These are phyloP conservation scores for Lucinisca nassula DNA, from an alignment of 2,888 invertebrate species.

Conservation along the genomic window DNA sequence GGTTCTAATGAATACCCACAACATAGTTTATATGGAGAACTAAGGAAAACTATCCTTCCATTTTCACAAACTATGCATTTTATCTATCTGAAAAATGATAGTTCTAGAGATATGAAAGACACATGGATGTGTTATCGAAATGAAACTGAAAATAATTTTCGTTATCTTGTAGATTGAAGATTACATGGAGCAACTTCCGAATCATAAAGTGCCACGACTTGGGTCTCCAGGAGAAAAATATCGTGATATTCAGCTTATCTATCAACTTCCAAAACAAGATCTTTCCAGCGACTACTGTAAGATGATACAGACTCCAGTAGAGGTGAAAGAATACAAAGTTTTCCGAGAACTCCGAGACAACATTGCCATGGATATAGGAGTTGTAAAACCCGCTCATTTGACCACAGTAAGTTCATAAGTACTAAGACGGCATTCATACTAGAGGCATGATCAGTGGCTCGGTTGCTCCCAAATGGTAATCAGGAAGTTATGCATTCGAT, in stretches of 20 bases:
- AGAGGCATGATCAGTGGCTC: no score
- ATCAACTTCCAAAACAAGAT: slow-evolving; percentile 95
- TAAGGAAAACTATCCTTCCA: no score
- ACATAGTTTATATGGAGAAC: no score
- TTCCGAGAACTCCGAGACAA: slow-evolving; percentile 98
- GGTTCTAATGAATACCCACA: no score
- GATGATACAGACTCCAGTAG: slow-evolving; percentile 76
- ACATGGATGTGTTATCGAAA: no score
- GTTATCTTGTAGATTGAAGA: slow-evolving; percentile 93
- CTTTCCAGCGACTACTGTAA: slow-evolving; percentile 96
- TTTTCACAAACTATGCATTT: no score
- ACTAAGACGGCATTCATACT: no score
- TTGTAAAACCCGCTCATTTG: slow-evolving; percentile 87
- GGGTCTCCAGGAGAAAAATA: slow-evolving; percentile 94
- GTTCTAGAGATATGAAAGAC: no score
- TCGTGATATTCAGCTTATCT: slow-evolving; percentile 94
- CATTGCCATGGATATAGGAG: slow-evolving; percentile 97
- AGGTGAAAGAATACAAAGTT: slow-evolving; percentile 93
- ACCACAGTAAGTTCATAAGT: slow-evolving; percentile 71
- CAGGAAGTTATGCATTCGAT: no score
- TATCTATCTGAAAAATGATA: no score
- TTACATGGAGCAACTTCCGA: slow-evolving; percentile 96
- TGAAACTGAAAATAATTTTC: no score
- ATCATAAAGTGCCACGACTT: slow-evolving; percentile 93
- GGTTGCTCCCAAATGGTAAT: no score